Base-by-base conservation (phyloP, 2,113 vertebrate species). In the Aptenodytes patagonicus region DNA sequence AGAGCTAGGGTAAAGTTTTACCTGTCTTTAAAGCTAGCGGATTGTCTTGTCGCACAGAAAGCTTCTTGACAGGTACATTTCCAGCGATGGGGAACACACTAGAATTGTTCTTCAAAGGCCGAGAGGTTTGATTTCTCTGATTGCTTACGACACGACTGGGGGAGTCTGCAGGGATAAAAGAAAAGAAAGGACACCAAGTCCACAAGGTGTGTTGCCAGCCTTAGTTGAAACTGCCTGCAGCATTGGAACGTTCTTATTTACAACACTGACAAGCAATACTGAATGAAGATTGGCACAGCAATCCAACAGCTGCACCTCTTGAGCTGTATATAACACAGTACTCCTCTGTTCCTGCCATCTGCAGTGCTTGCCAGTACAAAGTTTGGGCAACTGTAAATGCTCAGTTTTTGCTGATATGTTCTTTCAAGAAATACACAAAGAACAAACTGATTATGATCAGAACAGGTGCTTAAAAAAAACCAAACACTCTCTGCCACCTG, bases 91-190 rank as follows among this genome's bases (percentile, higher is more conserved):
- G 78, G 57, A 96, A 97, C 71, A 97, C 46, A 89, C 95, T 95
- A 32, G 98, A 84, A 22, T 70, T 94, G 72, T 76, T 97, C 83
- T 96, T 98, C 96, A 97, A 57, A 34, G 97, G 81, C 65, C 96
- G 91, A 17, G 96, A 97, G 61, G 97, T 84, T 84, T 97, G 98
- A 73, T 97, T 98, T 85, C 97, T 97, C 68, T 91, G 97, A 83
- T 73, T 97, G 96, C 97, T 98, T 42, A 96, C 6, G 1, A 96
- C 22, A 2, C 98, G 99, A 75, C 97, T 97, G 31, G 99, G 99
- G 32, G 99, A 99, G 52, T 97, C 99, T 98, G 93, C 98, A 83
- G 79, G 90, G 47, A 91, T 29, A 69, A 92, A 93, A 79, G 51
- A 76, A 54, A 79, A 78, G 29, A 81, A 83, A 64, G 20, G 46